Evolutionary conservation across 2,888 invertebrate genomes (phyloP).

Genomic region (Xanthostigma xanthostigma): DNA sequence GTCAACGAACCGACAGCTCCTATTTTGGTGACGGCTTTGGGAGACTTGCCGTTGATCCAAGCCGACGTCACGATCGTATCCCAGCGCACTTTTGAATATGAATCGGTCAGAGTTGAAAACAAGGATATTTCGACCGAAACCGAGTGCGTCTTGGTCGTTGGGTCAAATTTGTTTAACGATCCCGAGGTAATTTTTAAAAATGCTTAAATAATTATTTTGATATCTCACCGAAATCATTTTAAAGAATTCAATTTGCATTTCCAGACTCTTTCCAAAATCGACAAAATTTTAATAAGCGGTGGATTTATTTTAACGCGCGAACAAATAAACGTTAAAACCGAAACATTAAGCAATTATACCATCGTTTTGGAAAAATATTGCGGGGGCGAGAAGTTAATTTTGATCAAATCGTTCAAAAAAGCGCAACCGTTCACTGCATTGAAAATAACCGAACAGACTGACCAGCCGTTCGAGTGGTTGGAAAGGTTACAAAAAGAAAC

Average conservation of each 20-base stretch:
- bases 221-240: no score
- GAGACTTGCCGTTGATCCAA: slow-evolving; percentile 53
- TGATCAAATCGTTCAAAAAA: slow-evolving; percentile 31
- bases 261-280: slow-evolving; percentile 26
- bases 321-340: slow-evolving; percentile 29
- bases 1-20: slow-evolving; percentile 34
- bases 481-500: slow-evolving; percentile 26
- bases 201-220: no score
- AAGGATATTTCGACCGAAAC: slow-evolving; percentile 33
- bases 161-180: slow-evolving; percentile 30
- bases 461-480: slow-evolving; percentile 36
- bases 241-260: no score
- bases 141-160: slow-evolving; percentile 18
- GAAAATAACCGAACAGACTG: slow-evolving; percentile 25
- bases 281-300: slow-evolving; percentile 36
- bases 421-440: slow-evolving; percentile 31
- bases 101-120: slow-evolving; percentile 42
- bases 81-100: slow-evolving; percentile 33
- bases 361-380: slow-evolving; percentile 34
- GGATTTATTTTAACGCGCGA: slow-evolving; percentile 48
- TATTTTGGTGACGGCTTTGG: slow-evolving; percentile 40
- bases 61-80: slow-evolving; percentile 45
- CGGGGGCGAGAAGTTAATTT: slow-evolving; percentile 35
- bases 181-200: slow-evolving; percentile 28
- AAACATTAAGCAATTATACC: slow-evolving; percentile 30